Evolutionary conservation across 2,113 vertebrate species (phyloP).

Genomic region (Phyllopteryx taeniolatus): DNA sequence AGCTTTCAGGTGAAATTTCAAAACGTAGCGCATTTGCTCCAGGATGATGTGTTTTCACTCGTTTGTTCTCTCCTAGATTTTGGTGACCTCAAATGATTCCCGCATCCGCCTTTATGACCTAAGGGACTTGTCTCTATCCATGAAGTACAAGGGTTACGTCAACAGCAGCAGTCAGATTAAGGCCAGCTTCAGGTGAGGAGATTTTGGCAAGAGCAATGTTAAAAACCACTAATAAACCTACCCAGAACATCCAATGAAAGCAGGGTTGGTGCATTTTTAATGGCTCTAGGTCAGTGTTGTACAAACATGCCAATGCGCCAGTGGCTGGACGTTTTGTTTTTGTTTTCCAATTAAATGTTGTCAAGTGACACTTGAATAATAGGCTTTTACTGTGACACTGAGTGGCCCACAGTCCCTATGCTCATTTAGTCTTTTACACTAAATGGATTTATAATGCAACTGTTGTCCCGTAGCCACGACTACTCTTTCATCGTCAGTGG

Average conservation of each 20-base stretch:
- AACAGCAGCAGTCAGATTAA: slow-evolving; percentile 99
- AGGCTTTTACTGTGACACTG: not conserved
- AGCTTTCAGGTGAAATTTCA: not conserved
- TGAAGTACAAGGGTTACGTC: slow-evolving; percentile 98
- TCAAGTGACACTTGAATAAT: not conserved
- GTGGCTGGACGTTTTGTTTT: too few species aligned
- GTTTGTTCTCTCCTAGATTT: slow-evolving; percentile 74
- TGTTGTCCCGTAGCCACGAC: slow-evolving; percentile 81
- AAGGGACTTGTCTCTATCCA: slow-evolving; percentile 94
- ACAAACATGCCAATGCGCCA: too few species aligned
- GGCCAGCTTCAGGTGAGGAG: slow-evolving; percentile 93
- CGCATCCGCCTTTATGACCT: slow-evolving; percentile 95
- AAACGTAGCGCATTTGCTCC: not conserved
- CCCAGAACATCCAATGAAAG: not conserved
- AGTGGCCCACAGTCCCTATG: not conserved
- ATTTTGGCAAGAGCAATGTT: not conserved
- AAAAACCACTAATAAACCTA: too few species aligned
- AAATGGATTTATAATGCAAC: not conserved
- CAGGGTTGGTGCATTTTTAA: not conserved
- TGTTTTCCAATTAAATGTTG: not conserved
- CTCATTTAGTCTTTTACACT: not conserved
- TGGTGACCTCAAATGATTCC: slow-evolving; percentile 97
- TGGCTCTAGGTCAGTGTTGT: not conserved
- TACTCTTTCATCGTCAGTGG: slow-evolving; percentile 97
- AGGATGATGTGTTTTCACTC: not conserved